Evolutionary conservation across 1,140 invertebrate species (phyloP), one percentile per base, ranked within the genome.

Genomic region (Aricia agestis): DNA sequence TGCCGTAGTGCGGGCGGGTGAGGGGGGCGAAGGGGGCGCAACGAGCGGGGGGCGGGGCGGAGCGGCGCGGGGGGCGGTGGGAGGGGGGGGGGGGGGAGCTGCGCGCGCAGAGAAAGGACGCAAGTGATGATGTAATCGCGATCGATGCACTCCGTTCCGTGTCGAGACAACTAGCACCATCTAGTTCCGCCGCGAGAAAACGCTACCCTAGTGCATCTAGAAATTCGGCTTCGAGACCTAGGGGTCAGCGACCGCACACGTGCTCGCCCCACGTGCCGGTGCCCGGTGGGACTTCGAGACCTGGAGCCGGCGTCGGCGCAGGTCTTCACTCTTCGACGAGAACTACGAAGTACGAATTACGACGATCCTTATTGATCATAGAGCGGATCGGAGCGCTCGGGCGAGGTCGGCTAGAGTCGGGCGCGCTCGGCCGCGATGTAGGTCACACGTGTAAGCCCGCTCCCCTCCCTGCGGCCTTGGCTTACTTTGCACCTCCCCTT

Each of bases 361-460:
- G 69, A 72, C 61, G 74, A 80, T 82, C 74, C 67, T 77, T 86
- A 89, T 89, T 80, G 85, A 89, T 87, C 79, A 83, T 74, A 83
- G 77, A 78, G 76, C 76, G 77, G 80, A 71, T 73, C 76, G 76
- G 76, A 81, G 72, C 74, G 77, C 74, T 87, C 85, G 85, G 79
- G 32, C 45, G 45, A n/a, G 59, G 66, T 89, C 86, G 89, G 74
- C 74, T 41, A 66, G 74, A 67, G 81, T 76, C 85, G 87, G 72
- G 68, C 67, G 19, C 74, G 68, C 74, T 89, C 89, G 86, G 81
- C 69, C 74, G 63, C 77, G 86, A 90, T 87, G 81, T 90, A 83
- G 89, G 89, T 91, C 89, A 91, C 89, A 91, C 89, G 89, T 91
- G 89, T 89, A 90, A 89, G 82, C 86, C 82, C 85, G 86, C 88